Conservation (phyloP, 2,888 invertebrate species). For the Pseudococcus jackbeardsleyi region DNA sequence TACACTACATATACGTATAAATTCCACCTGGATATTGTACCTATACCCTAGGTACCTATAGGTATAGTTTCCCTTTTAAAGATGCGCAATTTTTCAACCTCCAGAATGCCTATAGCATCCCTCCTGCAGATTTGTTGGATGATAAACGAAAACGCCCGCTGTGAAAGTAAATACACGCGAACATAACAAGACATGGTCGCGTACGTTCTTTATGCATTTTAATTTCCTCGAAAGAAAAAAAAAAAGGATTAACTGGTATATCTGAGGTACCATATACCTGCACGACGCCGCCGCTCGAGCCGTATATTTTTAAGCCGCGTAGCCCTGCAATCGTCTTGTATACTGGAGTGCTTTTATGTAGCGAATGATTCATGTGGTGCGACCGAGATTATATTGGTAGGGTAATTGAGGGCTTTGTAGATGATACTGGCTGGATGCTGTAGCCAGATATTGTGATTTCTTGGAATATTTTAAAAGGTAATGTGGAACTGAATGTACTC, state of each 20-base stretch:
- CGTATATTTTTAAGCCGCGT: not conserved
- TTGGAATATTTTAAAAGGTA: not conserved
- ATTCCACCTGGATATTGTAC: slow-evolving; percentile 23
- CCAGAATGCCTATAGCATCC: slow-evolving; percentile 47
- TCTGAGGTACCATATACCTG: not conserved
- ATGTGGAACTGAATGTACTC: not conserved
- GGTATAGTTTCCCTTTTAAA: slow-evolving; percentile 16
- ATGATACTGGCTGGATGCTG: not conserved
- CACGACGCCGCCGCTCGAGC: slow-evolving; percentile 40
- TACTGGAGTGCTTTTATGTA: not conserved
- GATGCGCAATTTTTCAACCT: slow-evolving; percentile 51
- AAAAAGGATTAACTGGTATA: slow-evolving; percentile 42
- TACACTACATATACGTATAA: not conserved
- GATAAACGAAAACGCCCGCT: slow-evolving; percentile 54
- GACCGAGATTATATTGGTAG: not conserved
- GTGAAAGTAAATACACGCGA: slow-evolving; percentile 51
- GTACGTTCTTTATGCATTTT: slow-evolving; percentile 55
- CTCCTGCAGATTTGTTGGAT: slow-evolving; percentile 54
- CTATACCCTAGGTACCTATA: not conserved
- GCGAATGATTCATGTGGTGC: slow-evolving; percentile 23
- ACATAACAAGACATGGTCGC: not conserved
- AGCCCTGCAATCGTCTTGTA: not conserved
- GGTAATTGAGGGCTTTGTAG: slow-evolving; percentile 28
- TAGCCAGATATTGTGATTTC: not conserved
- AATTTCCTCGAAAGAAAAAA: slow-evolving; percentile 43